Evolutionary conservation across 2,888 invertebrate genomes (phyloP), one percentile per base, ranked within the genome.

Genomic region (Lordiphosa andalusiaca): DNA sequence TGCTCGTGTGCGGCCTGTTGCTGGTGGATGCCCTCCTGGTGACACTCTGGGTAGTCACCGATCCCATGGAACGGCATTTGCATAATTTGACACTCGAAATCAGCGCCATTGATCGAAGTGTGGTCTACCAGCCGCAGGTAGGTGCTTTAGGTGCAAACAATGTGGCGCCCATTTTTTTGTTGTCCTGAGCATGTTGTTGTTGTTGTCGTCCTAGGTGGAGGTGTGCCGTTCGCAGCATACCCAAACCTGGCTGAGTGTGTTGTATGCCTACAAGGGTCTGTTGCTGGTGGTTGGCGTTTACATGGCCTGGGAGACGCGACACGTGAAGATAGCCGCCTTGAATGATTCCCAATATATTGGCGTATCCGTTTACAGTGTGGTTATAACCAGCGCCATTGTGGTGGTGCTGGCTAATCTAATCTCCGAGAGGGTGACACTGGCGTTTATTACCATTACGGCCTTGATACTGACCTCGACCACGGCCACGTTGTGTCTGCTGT

Each of bases 271-370:
- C 91, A 97, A 97, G 89, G 96, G 96, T 1, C 91, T 97, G 0
- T 91, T 97, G 13, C 91, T 97, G 12, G 92, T 96, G 30, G 96
- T 97, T 62, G 97, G 97, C 0, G 95, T 96, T 3, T 97, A 96
- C 90, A 97, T 97, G 97, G 97, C 97, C 0, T 97, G 97, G 97
- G 96, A 97, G 90, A 98, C 97, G 7, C 92, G 96, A 50, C 94
- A 95, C 88, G 96, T 98, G 21, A 96, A 97, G 90, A 96, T 97
- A 76, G 95, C 96, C 10, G 96, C 95, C 0, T 90, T 98, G 23
- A 97, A 97, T 90, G 97, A 98, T 90, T 97, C 97, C 4, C 95
- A 96, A 87, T 96, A 97, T 89, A 97, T 98, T 73, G 97, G 96
- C 9, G 94, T 97, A 88, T 96, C 96, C 75, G 97, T 97, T 0